phyloP scores from a whole-genome alignment of 2,113 vertebrate genomes.

The Ardeotis arabs region DNA sequence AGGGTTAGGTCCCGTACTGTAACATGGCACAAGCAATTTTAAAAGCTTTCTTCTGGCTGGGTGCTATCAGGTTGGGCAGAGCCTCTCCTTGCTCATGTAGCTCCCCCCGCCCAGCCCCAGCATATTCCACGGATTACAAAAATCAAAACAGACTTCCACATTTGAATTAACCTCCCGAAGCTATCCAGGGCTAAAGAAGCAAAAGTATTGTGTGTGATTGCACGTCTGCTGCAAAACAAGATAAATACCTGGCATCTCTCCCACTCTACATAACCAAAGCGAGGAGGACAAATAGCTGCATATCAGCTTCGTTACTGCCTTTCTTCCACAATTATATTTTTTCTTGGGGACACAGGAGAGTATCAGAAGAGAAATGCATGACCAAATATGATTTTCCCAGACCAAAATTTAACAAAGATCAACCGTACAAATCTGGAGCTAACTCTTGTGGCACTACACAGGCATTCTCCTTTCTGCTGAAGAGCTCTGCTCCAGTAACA shows the following conservation, averaged over 20 bases:
- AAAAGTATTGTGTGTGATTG: background rate
- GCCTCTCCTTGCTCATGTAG: background rate
- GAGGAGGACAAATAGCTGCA: background rate
- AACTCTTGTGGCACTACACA: background rate
- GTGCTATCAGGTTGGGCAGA: background rate
- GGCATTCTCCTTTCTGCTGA: background rate
- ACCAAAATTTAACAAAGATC: background rate
- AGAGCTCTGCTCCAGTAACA: background rate
- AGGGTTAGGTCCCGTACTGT: background rate
- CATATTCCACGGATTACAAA: background rate
- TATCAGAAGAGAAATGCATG: background rate
- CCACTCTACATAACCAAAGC: background rate
- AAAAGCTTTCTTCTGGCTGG: background rate
- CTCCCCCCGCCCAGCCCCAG: background rate
- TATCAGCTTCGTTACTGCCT: background rate
- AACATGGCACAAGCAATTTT: rapidly evolving
- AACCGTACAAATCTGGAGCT: background rate
- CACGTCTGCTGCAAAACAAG: background rate
- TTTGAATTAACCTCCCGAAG: background rate
- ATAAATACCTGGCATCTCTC: background rate
- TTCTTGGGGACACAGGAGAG: background rate
- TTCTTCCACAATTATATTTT: background rate
- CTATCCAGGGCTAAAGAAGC: background rate
- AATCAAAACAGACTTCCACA: background rate
- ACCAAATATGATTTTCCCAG: background rate